Evolutionary conservation across 2,797 vertebrate species (phyloP), one percentile per base, ranked within the genome.

Genomic region (Onychomys torridus): DNA sequence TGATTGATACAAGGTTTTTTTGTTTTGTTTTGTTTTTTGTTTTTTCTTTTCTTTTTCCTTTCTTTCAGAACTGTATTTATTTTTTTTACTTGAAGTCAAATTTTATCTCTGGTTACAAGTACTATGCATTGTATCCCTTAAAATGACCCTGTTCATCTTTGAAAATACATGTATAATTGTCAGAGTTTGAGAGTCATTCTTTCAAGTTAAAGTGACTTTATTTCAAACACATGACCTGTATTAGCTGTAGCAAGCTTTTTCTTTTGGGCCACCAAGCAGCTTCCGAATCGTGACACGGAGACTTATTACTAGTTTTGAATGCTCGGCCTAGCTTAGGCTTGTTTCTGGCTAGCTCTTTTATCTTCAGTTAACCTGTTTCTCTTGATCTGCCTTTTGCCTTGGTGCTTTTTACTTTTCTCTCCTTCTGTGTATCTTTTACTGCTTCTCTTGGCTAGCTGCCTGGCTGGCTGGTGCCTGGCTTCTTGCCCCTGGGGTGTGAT

Each of bases 41-140:
- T 69, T 69, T 90, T 79, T 92, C 91, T 46, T 46, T 46, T 49
- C 9, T 61, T 61, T 1, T 29, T 29, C 29, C 32, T 19, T 73
- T 40, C 19, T 90, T 76, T 93, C 91, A 65, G 17, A 92, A 73
- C 77, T 97, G 34, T 77, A 73, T 69, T 78, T 83, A 40, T 84
- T 55, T 91, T 79, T 94, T 93, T 92, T 65, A n/a, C 40, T 91
- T 61, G 46, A 86, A 91, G 75, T 95, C 65, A 86, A 23, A 57
- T 95, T 96, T 95, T 94, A 59, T 86, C 57, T 86, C 76, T 89
- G 61, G 79, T 79, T 91, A 40, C 63, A 96, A 83, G 59, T 92
- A 89, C 25, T 29, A 6, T 63, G 0, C 0, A 0, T 92, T 71
- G 29, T 94, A 78, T 93, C 91, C 32, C 76, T 87, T 63, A 7